These are phyloP conservation scores for Oophaga sylvatica DNA, from an alignment of 2,797 vertebrate genomes.

Conservation along the genomic window DNA sequence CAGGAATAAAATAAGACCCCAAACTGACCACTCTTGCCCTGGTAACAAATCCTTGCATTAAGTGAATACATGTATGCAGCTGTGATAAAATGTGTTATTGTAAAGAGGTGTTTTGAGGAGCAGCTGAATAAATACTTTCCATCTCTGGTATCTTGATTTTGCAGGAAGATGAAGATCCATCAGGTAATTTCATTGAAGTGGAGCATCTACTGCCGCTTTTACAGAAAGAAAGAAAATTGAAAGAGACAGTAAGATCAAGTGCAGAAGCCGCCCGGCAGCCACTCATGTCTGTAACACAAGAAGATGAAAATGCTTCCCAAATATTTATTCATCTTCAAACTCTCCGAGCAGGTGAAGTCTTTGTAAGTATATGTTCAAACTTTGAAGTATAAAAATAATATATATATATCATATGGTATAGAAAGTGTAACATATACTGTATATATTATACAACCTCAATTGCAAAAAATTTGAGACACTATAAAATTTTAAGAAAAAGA, in stretches of 20 bases:
- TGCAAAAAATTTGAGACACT: too few relatives aligned
- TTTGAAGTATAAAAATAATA: neutral
- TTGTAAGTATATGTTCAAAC: conserved; percentile 52
- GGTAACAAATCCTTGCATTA: neutral
- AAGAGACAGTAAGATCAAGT: neutral
- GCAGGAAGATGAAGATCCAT: neutral
- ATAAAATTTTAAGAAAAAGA: too few relatives aligned
- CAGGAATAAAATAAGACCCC: too few relatives aligned
- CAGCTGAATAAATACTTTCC: neutral
- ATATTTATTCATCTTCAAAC: conserved; percentile 3
- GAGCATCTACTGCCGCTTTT: conserved; percentile 15
- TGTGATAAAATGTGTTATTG: neutral
- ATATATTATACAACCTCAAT: too few relatives aligned
- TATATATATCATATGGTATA: neutral
- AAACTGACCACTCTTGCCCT: too few relatives aligned
- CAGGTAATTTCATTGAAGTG: conserved; percentile 19
- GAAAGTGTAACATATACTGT: too few relatives aligned
- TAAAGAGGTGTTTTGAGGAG: neutral
- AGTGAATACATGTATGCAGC: neutral
- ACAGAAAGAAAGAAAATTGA: neutral
- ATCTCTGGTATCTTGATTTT: conserved; percentile 7
- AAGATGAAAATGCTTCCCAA: neutral
- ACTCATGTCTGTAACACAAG: neutral
- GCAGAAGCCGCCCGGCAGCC: neutral
- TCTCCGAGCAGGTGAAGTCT: conserved; percentile 49